A percentile compares a stretch with the other conserved stretches of the same genome.
phyloP scores from a whole-genome alignment of 2,113 vertebrate species.

The Pelecanoides urinatrix region DNA sequence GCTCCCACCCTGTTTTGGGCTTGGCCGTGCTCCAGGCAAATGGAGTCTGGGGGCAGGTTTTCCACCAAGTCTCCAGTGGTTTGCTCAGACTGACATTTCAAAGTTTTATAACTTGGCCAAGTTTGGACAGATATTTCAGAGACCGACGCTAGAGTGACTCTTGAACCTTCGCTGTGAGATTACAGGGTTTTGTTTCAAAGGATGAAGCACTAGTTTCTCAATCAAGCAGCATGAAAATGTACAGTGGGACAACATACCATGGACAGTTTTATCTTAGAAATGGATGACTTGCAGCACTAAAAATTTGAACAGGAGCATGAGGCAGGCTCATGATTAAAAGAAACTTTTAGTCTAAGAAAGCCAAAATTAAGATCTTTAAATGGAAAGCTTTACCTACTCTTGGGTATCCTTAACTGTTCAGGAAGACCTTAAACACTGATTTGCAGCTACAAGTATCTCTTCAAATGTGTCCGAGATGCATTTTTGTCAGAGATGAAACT shows the following conservation, averaged over 20 bases:
- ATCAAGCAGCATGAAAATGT: neutral
- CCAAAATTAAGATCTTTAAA: neutral
- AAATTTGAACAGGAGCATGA: neutral
- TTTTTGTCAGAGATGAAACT: neutral
- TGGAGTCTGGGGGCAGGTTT: neutral
- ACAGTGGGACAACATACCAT: neutral
- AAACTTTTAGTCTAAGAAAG: neutral
- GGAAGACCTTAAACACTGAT: neutral
- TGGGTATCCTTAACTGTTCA: neutral
- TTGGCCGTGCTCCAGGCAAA: accelerated
- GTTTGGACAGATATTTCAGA: neutral
- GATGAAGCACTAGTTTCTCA: neutral
- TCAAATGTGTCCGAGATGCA: neutral
- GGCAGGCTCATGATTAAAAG: neutral
- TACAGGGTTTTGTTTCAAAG: neutral
- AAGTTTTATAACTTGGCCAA: neutral
- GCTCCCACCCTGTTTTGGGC: neutral
- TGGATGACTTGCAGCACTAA: neutral
- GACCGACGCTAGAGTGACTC: neutral
- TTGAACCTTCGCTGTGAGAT: neutral
- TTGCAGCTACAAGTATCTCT: neutral
- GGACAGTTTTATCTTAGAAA: neutral
- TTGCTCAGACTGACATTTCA: neutral
- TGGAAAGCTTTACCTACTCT: neutral
- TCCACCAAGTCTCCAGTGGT: neutral